Base-by-base conservation (phyloP, 2,113 vertebrate species). In the Brachyhypopomus occidentalis region DNA sequence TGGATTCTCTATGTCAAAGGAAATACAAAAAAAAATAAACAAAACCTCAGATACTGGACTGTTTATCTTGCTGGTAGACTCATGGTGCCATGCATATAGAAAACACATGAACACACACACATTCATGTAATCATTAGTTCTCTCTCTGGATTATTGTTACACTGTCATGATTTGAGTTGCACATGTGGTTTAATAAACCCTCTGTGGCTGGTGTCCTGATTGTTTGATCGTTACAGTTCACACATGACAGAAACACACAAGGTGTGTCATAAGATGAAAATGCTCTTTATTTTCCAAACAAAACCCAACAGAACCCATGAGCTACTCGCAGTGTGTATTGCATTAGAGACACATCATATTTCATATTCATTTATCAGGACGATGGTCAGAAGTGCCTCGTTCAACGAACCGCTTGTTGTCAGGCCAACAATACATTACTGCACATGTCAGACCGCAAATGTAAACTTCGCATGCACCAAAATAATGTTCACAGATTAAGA, bases 351-450 rank as follows among this genome's bases (percentile, higher is more conserved):
- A 89, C 88, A 87, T 88, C 82, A 88, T 88, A 88, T 90, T 89
- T 91, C 88, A 88, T 89, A 87, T 89, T 83, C 86, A 88, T 93
- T 91, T 92, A 90, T 90, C 89, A 89, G 80, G 85, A 90, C 84
- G 87, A 91, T 88, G 86, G 89, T 85, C 83, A 84, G 75, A 66
- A 83, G 78, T 11, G 27, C 72, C 84, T 84, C 23, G 27, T 64
- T 80, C 58, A 22, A 25, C 66, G 16, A 70, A 79, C 81, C 70
- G 22, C 81, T 73, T 3, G 70, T 14, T 52, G 23, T 89, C 83
- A 3, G 77, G 78, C 88, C 89, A 91, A 90, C 92, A 92, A 91
- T 89, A 90, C 71, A 84, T 84, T 82, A 71, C 85, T 83, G 83
- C 78, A 82, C 88, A 64, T 86, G 79, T 82, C 82, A 88, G 77